Percentiles rank a stretch among this genome's conserved stretches.
Evolutionary conservation across 2,797 vertebrate species (phyloP).

Genomic region (Heliangelus exortis): DNA sequence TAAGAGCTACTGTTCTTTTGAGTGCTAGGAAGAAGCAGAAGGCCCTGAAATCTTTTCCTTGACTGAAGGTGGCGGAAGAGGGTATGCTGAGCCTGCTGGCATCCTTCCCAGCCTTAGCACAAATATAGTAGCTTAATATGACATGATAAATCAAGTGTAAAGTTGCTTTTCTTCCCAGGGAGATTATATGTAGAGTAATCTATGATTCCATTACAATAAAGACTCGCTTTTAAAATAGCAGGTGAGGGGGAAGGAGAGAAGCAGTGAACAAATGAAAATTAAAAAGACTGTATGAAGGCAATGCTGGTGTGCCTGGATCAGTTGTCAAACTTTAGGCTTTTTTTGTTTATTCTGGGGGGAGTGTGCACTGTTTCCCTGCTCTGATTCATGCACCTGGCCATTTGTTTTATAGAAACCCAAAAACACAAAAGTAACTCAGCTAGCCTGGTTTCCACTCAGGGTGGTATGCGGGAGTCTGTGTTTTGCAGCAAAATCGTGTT

Average conservation of each 20-base stretch:
- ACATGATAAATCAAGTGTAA: neutral
- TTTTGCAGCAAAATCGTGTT: neutral
- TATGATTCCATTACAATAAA: neutral
- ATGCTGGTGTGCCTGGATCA: neutral
- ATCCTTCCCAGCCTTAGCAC: constrained; percentile 4
- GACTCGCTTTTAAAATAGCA: neutral
- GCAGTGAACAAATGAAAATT: neutral
- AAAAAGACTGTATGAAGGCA: neutral
- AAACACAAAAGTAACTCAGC: neutral
- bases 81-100: neutral
- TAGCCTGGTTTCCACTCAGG: neutral
- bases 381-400: neutral
- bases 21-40: neutral
- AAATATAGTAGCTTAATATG: neutral
- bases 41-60: neutral
- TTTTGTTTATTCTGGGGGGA: neutral
- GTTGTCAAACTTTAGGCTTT: neutral
- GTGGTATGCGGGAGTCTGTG: neutral
- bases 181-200: neutral
- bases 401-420: neutral
- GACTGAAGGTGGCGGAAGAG: neutral
- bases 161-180: neutral
- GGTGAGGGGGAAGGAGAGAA: neutral
- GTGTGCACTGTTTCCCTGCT: neutral
- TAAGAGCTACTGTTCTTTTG: neutral